Base-by-base conservation (phyloP, 2,797 vertebrate species). In the Siniperca obscura region DNA sequence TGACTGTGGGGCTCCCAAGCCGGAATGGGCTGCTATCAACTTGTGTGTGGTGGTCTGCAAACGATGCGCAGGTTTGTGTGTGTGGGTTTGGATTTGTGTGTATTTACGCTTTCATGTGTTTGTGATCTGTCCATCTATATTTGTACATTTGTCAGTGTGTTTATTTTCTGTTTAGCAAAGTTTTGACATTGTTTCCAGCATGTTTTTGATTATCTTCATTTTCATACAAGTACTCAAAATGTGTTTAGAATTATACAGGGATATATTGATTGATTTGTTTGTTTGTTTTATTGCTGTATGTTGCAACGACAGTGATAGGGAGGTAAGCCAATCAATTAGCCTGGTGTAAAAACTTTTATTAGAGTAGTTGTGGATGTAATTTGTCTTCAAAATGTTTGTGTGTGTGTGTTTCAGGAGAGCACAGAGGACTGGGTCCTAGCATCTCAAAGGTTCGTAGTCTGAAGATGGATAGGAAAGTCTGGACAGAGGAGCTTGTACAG, bases 391-490 rank as follows among this genome's bases (percentile, higher is more conserved):
- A 65, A 2, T 56, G 6, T 36, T 69, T 61, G 27, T 30, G 42
- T 7, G 69, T 65, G 16, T 74, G 38, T 81, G 21, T 78, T 91
- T 17, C 90, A 99, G 98, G 98, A 64, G 96, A 98, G 82, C 98
- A 99, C 81, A 95, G 98, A 14, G 96, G 96, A 25, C 84, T 99
- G 66, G 98, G 98, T 0, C 97, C 97, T 0, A 96, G 94, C 53
- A 91, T 98, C 82, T 98, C 96, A 44, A 99, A 99, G 86, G 97
- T 99, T 21, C 96, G 98, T 52, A 99, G 98, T 90, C 94, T 99
- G 56, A 99, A 99, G 94, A 99, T 99, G 98, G 98, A 99, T 95
- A 95, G 93, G 82, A 99, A 97, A 61, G 96, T 99, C 74, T 99
- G 98, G 98, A 99, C 97, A 0, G 96, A 98, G 75, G 96, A 97